Evolutionary conservation across 2,113 vertebrate genomes (phyloP), one percentile per base, ranked within the genome.

Genomic region (Semnornis frantzii): DNA sequence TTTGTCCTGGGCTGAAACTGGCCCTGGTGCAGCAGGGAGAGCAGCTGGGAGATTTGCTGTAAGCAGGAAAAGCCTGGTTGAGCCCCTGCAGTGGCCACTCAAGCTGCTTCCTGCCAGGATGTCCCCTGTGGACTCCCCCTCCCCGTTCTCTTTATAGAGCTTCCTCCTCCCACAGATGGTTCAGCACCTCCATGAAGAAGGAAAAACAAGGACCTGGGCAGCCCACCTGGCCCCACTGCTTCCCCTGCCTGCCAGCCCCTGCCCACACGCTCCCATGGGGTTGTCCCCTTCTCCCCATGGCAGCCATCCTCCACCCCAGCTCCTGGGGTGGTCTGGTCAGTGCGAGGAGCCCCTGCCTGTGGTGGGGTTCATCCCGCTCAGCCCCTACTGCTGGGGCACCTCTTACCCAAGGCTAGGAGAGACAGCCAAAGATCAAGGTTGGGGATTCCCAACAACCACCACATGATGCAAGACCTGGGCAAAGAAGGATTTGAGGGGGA

Each of bases 31-130:
- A 99, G 98, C 90, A 99, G 98, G 59, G 99, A 98, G 94, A 99
- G 98, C 97, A 99, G 98, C 98, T 99, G 99, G 73, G 99, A 99
- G 96, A 99, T 99, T 98, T 99, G 99, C 98, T 99, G 97, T 82
- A 95, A 92, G 94, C 90, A 97, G 94, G 95, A 98, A 97, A 94
- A 94, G 97, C 94, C 94, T 96, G 92, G 92, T 97, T 97, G 97
- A 97, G 96, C 95, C 87, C 89, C 89, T 37, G 96, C 88, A 78
- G 81, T 93, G 63, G 93, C 92, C 75, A 64, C 95, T 94, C 97
- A 97, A 97, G 97, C 80, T 96, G 97, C 97, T 98, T 98, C 98
- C 98, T 97, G 77, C 92, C 97, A 97, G 98, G 97, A 98, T 95
- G 90, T 98, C 97, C 97, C 91, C 94, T 91, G 89, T 28, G 7